Percentiles rank a stretch among this genome's conserved stretches.
Evolutionary conservation across 1,140 invertebrate genomes (phyloP).

Genomic region (Hyposmocoma kahamanoa): DNA sequence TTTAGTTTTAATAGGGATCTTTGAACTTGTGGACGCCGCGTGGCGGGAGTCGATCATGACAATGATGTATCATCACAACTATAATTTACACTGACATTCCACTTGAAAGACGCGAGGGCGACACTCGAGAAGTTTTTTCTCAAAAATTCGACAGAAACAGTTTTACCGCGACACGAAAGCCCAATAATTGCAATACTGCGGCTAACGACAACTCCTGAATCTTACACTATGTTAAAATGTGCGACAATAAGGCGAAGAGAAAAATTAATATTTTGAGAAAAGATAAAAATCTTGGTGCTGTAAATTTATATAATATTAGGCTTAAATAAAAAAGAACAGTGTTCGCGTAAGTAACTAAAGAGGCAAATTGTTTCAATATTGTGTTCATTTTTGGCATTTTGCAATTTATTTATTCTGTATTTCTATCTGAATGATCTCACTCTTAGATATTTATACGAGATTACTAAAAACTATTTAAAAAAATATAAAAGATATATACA

Average conservation of each 20-base stretch:
- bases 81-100: slow-evolving; percentile 36
- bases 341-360: slow-evolving; percentile 68
- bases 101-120: slow-evolving; percentile 30
- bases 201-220: slow-evolving; percentile 59
- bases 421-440: slow-evolving; percentile 70
- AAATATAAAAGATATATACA: slow-evolving; percentile 58
- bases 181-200: slow-evolving; percentile 64
- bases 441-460: slow-evolving; percentile 72
- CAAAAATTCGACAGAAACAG: background rate
- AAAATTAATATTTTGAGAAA: slow-evolving; percentile 69
- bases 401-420: slow-evolving; percentile 68
- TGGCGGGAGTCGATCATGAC: slow-evolving; percentile 19
- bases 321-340: slow-evolving; percentile 67
- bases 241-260: slow-evolving; percentile 72
- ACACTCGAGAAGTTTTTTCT: slow-evolving; percentile 21
- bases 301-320: slow-evolving; percentile 74
- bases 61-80: slow-evolving; percentile 15
- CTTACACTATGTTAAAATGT: slow-evolving; percentile 68
- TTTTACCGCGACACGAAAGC: slow-evolving; percentile 2
- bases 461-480: slow-evolving; percentile 65
- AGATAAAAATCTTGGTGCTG: slow-evolving; percentile 72
- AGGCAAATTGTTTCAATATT: slow-evolving; percentile 66
- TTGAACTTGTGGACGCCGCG: slow-evolving; percentile 36
- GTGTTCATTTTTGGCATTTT: slow-evolving; percentile 70
- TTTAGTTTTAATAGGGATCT: slow-evolving; percentile 21